Percentiles rank a stretch among this genome's conserved stretches.
These are phyloP conservation scores for Misgurnus anguillicaudatus DNA, from an alignment of 2,113 vertebrate species.

Conservation along the genomic window DNA sequence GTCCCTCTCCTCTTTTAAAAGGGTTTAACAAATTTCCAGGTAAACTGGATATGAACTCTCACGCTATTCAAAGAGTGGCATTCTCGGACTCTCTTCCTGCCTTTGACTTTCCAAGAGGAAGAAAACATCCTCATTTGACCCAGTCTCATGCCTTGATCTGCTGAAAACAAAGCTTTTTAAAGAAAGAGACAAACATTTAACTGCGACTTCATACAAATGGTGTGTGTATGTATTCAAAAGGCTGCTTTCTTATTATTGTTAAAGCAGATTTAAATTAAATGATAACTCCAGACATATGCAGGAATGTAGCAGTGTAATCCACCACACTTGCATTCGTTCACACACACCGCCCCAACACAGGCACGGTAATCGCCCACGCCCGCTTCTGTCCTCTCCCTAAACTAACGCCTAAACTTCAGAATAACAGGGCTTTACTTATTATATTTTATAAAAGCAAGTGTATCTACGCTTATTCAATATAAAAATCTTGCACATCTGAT, in stretches of 20 bases:
- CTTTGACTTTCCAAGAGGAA: background rate
- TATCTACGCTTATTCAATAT: conserved; percentile 44
- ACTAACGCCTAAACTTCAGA: conserved; percentile 25
- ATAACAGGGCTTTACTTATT: conserved; percentile 5
- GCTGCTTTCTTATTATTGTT: conserved; percentile 6
- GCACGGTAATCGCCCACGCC: background rate
- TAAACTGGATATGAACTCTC: conserved; percentile 20
- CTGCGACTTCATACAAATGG: background rate
- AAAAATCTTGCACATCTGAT: conserved; percentile 26
- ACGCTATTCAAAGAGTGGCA: background rate
- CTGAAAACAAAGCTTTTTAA: conserved; percentile 11
- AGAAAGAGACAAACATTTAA: background rate
- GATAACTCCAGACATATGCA: conserved; percentile 26
- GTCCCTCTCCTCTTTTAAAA: conserved; percentile 17
- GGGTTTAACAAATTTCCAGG: conserved; percentile 21
- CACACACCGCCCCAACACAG: background rate
- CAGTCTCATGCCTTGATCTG: background rate
- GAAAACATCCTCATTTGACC: background rate
- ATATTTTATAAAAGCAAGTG: conserved; percentile 10
- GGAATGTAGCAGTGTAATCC: conserved; percentile 37
- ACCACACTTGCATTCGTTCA: conserved; percentile 3
- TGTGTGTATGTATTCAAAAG: conserved; percentile 12
- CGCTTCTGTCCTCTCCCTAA: conserved; percentile 27
- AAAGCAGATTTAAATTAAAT: conserved; percentile 2
- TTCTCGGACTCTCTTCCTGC: conserved; percentile 17